Evolutionary conservation across 2,888 invertebrate species (phyloP).

Genomic region (Trisateles emortualis): DNA sequence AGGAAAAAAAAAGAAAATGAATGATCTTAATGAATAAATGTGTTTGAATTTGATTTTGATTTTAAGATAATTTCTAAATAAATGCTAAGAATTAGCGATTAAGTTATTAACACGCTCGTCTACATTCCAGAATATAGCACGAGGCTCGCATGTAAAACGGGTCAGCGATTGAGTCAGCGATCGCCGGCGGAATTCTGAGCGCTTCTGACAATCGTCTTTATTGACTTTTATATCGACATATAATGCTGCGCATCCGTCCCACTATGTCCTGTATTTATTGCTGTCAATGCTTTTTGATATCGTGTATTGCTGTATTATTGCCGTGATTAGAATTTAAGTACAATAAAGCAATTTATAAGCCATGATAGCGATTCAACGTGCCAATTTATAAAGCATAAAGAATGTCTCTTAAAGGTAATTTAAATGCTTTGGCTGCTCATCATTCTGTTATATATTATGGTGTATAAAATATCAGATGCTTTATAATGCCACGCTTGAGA

Average conservation of each 20-base stretch:
- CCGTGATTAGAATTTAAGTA: conserved; percentile 13
- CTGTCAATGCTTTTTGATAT: conserved; percentile 28
- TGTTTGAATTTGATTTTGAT: no score
- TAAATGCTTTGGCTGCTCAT: not conserved
- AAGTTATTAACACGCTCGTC: conserved; percentile 33
- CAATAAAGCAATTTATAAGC: not conserved
- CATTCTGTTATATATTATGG: not conserved
- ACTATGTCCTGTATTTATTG: conserved; percentile 37
- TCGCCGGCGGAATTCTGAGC: conserved; percentile 57
- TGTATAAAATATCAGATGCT: no score
- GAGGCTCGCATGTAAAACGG: conserved; percentile 58
- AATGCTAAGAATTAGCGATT: not conserved
- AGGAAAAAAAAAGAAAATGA: no score
- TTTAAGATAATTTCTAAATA: no score
- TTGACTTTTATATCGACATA: conserved; percentile 52
- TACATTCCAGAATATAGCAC: conserved; percentile 37
- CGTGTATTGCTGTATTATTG: conserved; percentile 13
- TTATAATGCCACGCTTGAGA: no score
- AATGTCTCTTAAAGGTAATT: not conserved
- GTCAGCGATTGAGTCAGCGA: conserved; percentile 53
- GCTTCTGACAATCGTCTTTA: conserved; percentile 53
- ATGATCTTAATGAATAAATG: no score
- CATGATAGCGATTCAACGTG: not conserved
- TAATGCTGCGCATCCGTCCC: conserved; percentile 39
- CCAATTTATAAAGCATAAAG: conserved; percentile 1